Base-by-base conservation (phyloP, 2,113 vertebrate species). In the Leiothrix lutea region DNA sequence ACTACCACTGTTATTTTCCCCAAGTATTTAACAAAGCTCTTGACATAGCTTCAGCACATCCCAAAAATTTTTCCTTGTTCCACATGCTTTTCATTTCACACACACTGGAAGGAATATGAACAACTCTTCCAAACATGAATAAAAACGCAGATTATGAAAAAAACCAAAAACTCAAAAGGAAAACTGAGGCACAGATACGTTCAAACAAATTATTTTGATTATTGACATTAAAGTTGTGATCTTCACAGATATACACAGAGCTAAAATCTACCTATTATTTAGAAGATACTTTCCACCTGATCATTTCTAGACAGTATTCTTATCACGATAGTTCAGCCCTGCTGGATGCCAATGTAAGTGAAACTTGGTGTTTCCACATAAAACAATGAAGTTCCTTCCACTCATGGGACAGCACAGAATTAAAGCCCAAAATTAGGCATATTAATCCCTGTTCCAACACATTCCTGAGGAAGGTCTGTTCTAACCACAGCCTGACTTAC, bases 321-420 rank as follows among this genome's bases (percentile, higher is more conserved):
- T 47, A 85, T 3, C 21, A 38, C 0, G 2, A 64, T 1, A 77
- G 36, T 14, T 77, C 51, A 66, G 45, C 33, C n/a, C 28, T 82
- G 36, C 74, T 28, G 26, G 3, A 25, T 7, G 38, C 44, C 67
- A 42, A 47, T 10, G 25, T 0, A 75, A 35, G 40, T 26, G 56
- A 74, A 89, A 92, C 24, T n/a, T 61, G 20, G 33, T 26, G 29
- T 21, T 35, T 77, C 24, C 2, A 9, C 26, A 19, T 5, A 60
- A 44, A 84, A 78, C 24, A 36, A 4, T 3, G 4, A 50, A 8
- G 33, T 26, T 70, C 33, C 11, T 57, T 71, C 11, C 40, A 48
- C 31, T n/a, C 29, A 29, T 0, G 3, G 60, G n/a, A 36, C 33
- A 28, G 18, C 47, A 81, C 0, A 62, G 47, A 21, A 48, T 38